Evolutionary conservation across 2,113 vertebrate species (phyloP).

Genomic region (Bothrops jararaca): DNA sequence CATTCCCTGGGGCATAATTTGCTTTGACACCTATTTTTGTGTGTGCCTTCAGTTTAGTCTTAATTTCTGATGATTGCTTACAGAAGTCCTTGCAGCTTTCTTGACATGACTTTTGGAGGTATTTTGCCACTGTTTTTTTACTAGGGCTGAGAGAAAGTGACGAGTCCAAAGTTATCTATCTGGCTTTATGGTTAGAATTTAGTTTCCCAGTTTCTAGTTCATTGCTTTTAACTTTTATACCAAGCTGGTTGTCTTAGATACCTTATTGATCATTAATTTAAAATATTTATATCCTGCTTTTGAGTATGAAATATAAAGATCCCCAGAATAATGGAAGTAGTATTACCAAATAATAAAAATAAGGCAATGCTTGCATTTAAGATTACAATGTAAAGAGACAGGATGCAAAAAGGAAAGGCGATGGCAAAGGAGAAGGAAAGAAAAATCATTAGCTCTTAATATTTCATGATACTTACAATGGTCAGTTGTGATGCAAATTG

Average conservation of each 20-base stretch:
- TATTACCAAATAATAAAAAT: background rate
- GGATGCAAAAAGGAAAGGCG: background rate
- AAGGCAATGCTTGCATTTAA: background rate
- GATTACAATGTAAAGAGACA: background rate
- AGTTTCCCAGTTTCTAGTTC: background rate
- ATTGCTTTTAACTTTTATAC: background rate
- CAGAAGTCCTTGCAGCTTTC: background rate
- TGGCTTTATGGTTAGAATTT: background rate
- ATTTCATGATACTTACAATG: background rate
- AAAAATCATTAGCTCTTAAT: background rate
- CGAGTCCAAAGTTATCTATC: background rate
- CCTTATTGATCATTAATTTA: background rate
- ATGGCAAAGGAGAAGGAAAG: background rate
- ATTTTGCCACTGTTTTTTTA: background rate
- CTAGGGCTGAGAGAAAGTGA: background rate
- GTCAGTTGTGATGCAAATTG: background rate
- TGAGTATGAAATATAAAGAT: background rate
- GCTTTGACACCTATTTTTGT: background rate
- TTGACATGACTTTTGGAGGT: background rate
- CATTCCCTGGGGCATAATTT: background rate
- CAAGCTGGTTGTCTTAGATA: background rate
- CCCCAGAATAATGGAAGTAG: background rate
- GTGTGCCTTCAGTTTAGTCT: background rate
- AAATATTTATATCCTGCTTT: background rate
- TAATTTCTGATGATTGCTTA: background rate